These are phyloP conservation scores for Lindbergichthys nudifrons DNA, from an alignment of 2,797 vertebrate species.

Conservation along the genomic window DNA sequence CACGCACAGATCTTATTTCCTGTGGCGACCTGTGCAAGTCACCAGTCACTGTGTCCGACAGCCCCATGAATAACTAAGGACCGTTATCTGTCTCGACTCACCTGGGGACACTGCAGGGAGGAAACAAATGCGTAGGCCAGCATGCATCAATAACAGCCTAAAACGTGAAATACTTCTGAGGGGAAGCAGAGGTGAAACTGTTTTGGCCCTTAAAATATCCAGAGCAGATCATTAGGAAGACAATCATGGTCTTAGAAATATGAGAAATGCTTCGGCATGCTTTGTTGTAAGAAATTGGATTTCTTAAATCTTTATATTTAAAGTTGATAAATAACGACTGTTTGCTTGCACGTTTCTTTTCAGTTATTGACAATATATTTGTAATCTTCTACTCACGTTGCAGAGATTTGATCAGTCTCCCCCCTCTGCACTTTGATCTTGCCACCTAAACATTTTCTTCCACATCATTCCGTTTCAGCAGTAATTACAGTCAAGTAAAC, in stretches of 20 bases:
- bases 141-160: slow-evolving; percentile 68
- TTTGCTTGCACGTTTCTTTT: neutral
- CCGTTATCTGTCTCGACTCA: slow-evolving; percentile 68
- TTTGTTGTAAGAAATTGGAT: neutral
- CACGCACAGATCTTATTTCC: slow-evolving; percentile 48
- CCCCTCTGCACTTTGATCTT: neutral
- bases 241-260: neutral
- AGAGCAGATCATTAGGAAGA: neutral
- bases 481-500: neutral
- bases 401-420: neutral
- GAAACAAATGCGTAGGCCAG: slow-evolving; percentile 72
- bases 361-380: neutral
- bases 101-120: slow-evolving; percentile 64
- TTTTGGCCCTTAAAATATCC: slow-evolving; percentile 31
- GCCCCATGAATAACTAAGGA: slow-evolving; percentile 78
- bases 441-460: neutral
- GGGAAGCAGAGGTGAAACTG: slow-evolving; percentile 49
- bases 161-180: slow-evolving; percentile 47
- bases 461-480: neutral
- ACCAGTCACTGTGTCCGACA: slow-evolving; percentile 75
- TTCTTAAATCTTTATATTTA: slow-evolving; percentile 1
- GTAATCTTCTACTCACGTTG: neutral
- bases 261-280: neutral
- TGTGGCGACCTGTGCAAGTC: slow-evolving; percentile 61
- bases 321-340: neutral